Percentiles rank a stretch among this genome's conserved stretches.
phyloP scores from a whole-genome alignment of 1,140 invertebrate species.

The Camponotus vicinus region DNA sequence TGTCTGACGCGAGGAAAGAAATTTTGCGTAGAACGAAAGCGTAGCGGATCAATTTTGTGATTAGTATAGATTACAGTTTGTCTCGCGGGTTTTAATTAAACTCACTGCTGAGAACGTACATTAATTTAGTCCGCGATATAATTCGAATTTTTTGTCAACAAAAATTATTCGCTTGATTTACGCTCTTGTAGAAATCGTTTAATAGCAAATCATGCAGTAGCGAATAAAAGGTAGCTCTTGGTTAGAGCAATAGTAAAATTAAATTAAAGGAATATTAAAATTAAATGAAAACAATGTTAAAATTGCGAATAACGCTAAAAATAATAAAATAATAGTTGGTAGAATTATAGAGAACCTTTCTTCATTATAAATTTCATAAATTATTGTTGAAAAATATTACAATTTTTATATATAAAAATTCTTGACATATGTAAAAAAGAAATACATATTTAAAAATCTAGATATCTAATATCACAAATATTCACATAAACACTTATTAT shows the following conservation, averaged over 20 bases:
- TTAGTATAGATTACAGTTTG: constrained; percentile 54
- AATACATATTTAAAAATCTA: background rate
- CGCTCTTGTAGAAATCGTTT: background rate
- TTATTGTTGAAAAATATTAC: too few species aligned
- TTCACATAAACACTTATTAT: background rate
- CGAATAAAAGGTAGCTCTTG: background rate
- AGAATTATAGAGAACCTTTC: background rate
- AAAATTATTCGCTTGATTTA: constrained; percentile 13
- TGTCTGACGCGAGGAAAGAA: constrained; percentile 34
- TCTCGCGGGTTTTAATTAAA: constrained; percentile 57
- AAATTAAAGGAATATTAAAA: too few species aligned
- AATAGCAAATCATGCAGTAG: background rate
- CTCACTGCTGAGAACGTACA: constrained; percentile 44
- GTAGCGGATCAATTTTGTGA: constrained; percentile 60
- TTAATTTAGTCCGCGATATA: constrained; percentile 24
- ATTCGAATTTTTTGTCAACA: constrained; percentile 20
- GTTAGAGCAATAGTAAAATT: too few species aligned
- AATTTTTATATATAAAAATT: background rate
- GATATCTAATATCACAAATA: background rate
- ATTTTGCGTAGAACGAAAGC: constrained; percentile 9
- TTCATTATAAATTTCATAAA: background rate
- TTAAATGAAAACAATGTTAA: background rate
- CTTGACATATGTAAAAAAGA: background rate
- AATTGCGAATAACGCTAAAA: background rate
- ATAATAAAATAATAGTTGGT: background rate